Percentiles rank a stretch among this genome's conserved stretches.
Conservation (phyloP, 2,888 invertebrate species). For the Atrina japonica region DNA sequence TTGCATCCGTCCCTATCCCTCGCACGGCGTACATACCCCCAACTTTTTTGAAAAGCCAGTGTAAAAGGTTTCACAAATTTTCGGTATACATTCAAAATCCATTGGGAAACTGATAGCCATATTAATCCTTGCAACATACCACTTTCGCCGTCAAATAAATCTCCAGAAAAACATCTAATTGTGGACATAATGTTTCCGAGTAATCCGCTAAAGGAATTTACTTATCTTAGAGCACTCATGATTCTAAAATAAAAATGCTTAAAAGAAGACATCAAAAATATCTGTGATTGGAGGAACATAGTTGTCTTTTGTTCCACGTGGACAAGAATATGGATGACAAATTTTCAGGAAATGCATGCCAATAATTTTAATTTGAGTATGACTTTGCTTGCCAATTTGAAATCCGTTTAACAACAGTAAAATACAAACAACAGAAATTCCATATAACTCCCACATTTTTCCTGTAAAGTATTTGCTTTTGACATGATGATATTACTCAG, state of each 20-base stretch:
- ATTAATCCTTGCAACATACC: conserved; percentile 59
- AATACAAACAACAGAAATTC: too few relatives aligned
- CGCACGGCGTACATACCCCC: conserved; percentile 56
- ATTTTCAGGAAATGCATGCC: conserved; percentile 31
- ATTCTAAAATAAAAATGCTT: too few relatives aligned
- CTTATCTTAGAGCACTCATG: conserved; percentile 35
- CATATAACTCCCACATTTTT: conserved; percentile 16
- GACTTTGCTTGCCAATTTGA: conserved; percentile 41
- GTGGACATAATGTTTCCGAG: conserved; percentile 49
- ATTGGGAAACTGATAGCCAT: conserved; percentile 57
- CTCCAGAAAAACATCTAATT: conserved; percentile 53
- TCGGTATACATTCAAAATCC: conserved; percentile 41
- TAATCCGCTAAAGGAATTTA: conserved; percentile 44
- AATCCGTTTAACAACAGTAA: too few relatives aligned
- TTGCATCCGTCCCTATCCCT: conserved; percentile 46
- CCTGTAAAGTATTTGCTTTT: conserved; percentile 17
- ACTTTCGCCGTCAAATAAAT: conserved; percentile 60
- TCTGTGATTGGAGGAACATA: conserved; percentile 54
- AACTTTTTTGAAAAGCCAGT: conserved; percentile 42
- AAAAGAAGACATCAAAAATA: conserved; percentile 52
- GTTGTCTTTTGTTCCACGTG: conserved; percentile 53
- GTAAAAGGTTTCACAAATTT: conserved; percentile 45
- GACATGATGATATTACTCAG: conserved; percentile 28
- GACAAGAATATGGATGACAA: conserved; percentile 23
- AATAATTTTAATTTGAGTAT: too few relatives aligned